These are phyloP conservation scores for Lasioglossum baleicum DNA, from an alignment of 1,140 invertebrate species.

Conservation along the genomic window DNA sequence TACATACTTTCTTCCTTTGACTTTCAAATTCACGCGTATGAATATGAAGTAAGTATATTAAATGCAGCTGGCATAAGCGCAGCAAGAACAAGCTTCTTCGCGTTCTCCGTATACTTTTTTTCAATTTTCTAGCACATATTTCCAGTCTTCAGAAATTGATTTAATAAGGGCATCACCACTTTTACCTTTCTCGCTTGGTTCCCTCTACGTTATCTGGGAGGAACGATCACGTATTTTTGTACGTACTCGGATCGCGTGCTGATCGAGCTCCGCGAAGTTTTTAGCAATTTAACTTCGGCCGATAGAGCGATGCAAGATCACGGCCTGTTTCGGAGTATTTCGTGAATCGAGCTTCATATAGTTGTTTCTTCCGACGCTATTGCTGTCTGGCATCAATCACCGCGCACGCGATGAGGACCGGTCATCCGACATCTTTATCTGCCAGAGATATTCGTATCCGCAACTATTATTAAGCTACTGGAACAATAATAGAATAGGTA, in stretches of 20 bases:
- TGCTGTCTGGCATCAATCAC: background rate
- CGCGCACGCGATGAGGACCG: slow-evolving; percentile 29
- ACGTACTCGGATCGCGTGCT: background rate
- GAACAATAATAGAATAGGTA: too few relatives aligned
- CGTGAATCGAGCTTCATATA: background rate
- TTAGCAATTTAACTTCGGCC: background rate
- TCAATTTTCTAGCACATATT: background rate
- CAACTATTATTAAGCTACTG: too few relatives aligned
- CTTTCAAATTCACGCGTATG: slow-evolving; percentile 1
- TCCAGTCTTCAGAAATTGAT: background rate
- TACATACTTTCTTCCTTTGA: background rate
- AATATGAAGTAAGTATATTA: background rate
- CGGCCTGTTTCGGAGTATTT: background rate
- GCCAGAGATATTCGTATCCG: too few relatives aligned
- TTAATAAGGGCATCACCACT: background rate
- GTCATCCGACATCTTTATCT: slow-evolving; percentile 31
- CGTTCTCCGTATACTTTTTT: background rate
- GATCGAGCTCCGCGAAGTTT: too few relatives aligned
- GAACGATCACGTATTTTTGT: background rate
- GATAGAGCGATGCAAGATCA: background rate
- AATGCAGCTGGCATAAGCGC: background rate
- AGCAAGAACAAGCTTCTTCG: background rate
- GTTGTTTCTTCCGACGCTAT: background rate
- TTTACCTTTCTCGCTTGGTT: too few relatives aligned
- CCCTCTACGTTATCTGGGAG: too few relatives aligned